Percentiles rank a stretch among this genome's conserved stretches.
These are phyloP conservation scores for Aleiodes testaceus DNA, from an alignment of 2,888 invertebrate species.

Conservation along the genomic window DNA sequence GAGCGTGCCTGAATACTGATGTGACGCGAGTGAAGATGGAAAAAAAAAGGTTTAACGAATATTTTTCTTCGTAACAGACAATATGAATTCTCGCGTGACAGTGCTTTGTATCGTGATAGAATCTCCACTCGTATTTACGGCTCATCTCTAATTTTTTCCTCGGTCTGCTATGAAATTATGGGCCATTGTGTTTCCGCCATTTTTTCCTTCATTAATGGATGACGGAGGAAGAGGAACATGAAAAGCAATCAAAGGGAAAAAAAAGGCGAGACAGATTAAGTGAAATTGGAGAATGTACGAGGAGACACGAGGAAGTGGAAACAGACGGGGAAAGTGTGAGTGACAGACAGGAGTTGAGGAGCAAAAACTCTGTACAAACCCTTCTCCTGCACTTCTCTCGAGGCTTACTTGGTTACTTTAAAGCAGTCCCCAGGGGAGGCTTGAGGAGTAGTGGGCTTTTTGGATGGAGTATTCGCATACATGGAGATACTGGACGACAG, in stretches of 20 bases:
- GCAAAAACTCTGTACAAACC: slow-evolving; percentile 40
- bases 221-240: no score
- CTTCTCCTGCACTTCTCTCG: slow-evolving; percentile 44
- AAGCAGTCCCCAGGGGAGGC: slow-evolving; percentile 56
- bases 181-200: no score
- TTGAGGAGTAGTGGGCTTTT: slow-evolving; percentile 53
- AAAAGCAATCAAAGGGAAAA: no score
- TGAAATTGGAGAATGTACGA: slow-evolving; percentile 1
- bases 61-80: slow-evolving; percentile 17
- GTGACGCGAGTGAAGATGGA: neutral
- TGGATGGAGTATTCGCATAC: slow-evolving; percentile 51
- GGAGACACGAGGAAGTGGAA: slow-evolving; percentile 5
- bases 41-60: neutral
- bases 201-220: no score
- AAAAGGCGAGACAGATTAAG: slow-evolving; percentile 17
- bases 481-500: slow-evolving; percentile 27
- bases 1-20: slow-evolving; percentile 11
- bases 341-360: slow-evolving; percentile 14
- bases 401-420: slow-evolving; percentile 56
- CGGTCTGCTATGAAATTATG: no score
- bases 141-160: no score
- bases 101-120: no score
- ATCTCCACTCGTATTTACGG: no score
- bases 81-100: slow-evolving; percentile 11
- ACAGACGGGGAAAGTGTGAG: slow-evolving; percentile 2